phyloP scores from a whole-genome alignment of 2,113 vertebrate genomes.

The Xerus inauris region DNA sequence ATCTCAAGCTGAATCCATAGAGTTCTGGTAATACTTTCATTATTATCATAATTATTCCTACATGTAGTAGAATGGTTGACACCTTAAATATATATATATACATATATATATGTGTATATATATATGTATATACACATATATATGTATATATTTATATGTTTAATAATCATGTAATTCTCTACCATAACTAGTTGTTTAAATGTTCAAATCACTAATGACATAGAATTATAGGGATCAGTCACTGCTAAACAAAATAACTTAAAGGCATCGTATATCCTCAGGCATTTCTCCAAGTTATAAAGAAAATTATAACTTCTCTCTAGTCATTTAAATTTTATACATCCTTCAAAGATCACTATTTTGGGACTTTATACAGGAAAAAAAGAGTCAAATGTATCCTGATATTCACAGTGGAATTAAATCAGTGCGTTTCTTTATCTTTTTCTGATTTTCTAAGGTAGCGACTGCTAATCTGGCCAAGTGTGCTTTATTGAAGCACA shows the following conservation, averaged over 20 bases:
- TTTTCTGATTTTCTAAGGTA: neutral
- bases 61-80: neutral
- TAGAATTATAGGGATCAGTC: neutral
- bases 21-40: neutral
- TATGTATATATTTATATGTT: neutral
- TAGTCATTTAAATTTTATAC: neutral
- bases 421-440: neutral
- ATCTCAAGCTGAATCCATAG: neutral
- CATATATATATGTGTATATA: neutral
- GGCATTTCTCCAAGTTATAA: neutral
- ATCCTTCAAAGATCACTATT: neutral
- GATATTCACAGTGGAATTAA: neutral
- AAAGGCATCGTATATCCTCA: neutral
- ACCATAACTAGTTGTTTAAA: neutral
- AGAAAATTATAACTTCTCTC: neutral
- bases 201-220: neutral
- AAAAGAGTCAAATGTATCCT: neutral
- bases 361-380: neutral
- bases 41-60: neutral
- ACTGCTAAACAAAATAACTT: neutral
- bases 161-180: neutral
- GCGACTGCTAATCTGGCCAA: neutral
- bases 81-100: neutral
- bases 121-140: neutral
- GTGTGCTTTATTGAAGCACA: too few relatives aligned